These are phyloP conservation scores for Propithecus coquereli DNA, from an alignment of 2,113 vertebrate genomes.

Conservation along the genomic window DNA sequence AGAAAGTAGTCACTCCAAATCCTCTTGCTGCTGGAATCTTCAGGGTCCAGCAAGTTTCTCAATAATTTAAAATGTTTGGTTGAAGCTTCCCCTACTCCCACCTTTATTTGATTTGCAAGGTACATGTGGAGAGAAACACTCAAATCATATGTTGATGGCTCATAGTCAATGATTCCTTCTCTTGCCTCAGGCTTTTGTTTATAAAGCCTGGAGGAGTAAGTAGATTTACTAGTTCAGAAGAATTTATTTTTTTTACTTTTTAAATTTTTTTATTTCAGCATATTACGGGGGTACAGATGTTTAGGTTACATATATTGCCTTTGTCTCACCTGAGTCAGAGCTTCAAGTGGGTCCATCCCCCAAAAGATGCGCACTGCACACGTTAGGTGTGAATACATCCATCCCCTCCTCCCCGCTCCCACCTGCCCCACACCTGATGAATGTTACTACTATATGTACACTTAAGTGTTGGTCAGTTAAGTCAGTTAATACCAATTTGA, in stretches of 20 bases:
- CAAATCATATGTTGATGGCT: neutral
- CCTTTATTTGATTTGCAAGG: neutral
- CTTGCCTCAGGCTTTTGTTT: neutral
- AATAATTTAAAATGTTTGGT: neutral
- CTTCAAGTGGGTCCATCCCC: no score
- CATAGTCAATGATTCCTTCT: neutral
- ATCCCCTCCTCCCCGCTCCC: no score
- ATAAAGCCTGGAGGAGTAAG: neutral
- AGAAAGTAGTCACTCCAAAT: neutral
- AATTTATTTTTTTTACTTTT: neutral
- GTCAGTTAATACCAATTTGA: no score
- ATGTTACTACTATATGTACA: no score
- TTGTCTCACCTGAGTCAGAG: no score
- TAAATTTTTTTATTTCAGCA: no score
- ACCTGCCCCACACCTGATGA: no score
- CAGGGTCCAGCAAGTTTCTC: neutral
- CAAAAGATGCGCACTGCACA: accelerated
- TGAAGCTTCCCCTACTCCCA: neutral
- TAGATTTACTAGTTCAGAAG: neutral
- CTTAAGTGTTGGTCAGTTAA: no score
- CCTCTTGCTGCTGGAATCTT: neutral
- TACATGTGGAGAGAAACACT: neutral
- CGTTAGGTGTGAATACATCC: no score
- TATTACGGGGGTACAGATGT: no score
- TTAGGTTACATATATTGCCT: no score